A percentile compares a stretch with the other conserved stretches of the same genome.
These are phyloP conservation scores for Megastigmus dorsalis DNA, from an alignment of 2,888 invertebrate genomes.

Conservation along the genomic window DNA sequence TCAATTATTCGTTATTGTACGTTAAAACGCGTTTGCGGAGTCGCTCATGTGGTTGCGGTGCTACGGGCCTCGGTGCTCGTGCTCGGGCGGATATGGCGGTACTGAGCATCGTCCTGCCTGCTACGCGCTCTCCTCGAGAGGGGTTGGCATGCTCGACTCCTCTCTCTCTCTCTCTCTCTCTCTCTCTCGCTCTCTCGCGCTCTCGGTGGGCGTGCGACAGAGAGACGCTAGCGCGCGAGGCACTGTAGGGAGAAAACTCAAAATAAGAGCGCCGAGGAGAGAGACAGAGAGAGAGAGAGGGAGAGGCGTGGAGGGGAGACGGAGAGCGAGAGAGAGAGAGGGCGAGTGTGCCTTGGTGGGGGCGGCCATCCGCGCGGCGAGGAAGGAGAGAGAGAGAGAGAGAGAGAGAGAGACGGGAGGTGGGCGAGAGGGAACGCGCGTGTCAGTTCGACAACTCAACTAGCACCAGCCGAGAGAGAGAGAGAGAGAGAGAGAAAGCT, in stretches of 20 bases:
- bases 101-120: conserved; percentile 63
- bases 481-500: conserved; percentile 23
- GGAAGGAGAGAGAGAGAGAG: conserved; percentile 42
- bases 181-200: conserved; percentile 37
- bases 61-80: conserved; percentile 70
- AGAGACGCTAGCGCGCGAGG: too few relatives aligned
- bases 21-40: too few relatives aligned
- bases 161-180: not conserved
- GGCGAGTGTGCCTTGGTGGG: conserved; percentile 34
- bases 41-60: too few relatives aligned
- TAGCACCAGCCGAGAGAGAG: conserved; percentile 63
- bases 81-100: conserved; percentile 73
- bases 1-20: too few relatives aligned
- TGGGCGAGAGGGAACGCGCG: conserved; percentile 64
- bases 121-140: conserved; percentile 8
- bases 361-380: conserved; percentile 31
- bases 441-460: conserved; percentile 75
- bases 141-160: conserved; percentile 15
- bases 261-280: conserved; percentile 57
- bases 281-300: conserved; percentile 50
- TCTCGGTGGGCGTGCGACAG: conserved; percentile 67
- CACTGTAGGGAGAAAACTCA: conserved; percentile 60
- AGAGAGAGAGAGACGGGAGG: conserved; percentile 37
- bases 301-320: conserved; percentile 50
- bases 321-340: conserved; percentile 48